phyloP scores from a whole-genome alignment of 2,797 vertebrate genomes.

The Melanotaenia maccullochi region DNA sequence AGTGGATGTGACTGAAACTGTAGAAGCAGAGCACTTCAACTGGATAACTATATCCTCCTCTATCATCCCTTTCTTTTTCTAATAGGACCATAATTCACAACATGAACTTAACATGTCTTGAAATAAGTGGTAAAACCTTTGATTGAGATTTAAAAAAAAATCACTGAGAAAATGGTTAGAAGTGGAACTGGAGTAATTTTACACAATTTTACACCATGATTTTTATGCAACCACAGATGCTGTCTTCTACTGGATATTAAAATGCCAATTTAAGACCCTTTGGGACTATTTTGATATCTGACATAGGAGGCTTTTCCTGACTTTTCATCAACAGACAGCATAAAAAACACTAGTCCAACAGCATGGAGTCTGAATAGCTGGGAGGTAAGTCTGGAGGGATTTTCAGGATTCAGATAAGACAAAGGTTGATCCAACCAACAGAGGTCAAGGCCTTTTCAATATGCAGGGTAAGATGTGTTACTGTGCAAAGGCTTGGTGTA shows the following conservation, averaged over 20 bases:
- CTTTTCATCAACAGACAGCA: neutral
- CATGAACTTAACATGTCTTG: neutral
- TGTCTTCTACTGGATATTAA: neutral
- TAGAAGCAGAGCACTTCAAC: too few relatives aligned
- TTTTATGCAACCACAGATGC: neutral
- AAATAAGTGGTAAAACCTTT: neutral
- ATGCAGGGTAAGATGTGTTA: constrained; percentile 13
- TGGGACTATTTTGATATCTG: neutral
- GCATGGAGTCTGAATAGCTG: constrained; percentile 20
- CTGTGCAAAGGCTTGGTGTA: neutral
- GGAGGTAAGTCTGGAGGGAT: constrained; percentile 26
- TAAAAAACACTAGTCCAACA: constrained; percentile 1
- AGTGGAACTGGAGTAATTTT: neutral
- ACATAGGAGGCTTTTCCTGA: neutral
- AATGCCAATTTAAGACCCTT: neutral
- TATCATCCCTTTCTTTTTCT: neutral
- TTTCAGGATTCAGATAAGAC: constrained; percentile 37
- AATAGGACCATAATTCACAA: neutral
- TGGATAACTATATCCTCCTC: too few relatives aligned
- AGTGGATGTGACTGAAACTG: too few relatives aligned
- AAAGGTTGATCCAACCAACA: constrained; percentile 12
- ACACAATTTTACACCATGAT: neutral
- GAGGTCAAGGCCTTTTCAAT: constrained; percentile 24
- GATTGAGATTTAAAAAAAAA: neutral
- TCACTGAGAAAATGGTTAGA: neutral